Evolutionary conservation across 2,113 vertebrate genomes (phyloP).

Genomic region (Platichthys stellatus): DNA sequence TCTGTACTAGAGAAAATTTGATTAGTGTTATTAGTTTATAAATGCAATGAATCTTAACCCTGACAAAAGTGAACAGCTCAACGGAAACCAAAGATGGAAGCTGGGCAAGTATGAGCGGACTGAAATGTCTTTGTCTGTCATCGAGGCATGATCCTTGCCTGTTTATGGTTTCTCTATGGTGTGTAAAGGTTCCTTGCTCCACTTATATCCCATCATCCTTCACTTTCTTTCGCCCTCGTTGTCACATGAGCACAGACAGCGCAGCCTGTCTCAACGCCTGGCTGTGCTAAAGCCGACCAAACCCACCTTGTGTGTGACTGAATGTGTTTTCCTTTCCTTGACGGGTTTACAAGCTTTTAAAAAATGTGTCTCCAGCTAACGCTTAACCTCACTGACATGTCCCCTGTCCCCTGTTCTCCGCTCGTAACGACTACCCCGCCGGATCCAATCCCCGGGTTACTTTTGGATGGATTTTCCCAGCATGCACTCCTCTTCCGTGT

Average conservation of each 20-base stretch:
- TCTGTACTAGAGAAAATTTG: not conserved
- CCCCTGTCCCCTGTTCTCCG: slow-evolving; percentile 38
- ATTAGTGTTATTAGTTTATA: slow-evolving; percentile 12
- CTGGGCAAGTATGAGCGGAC: slow-evolving; percentile 87
- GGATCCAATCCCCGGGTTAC: slow-evolving; percentile 32
- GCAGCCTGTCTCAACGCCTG: slow-evolving; percentile 68
- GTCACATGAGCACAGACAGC: slow-evolving; percentile 54
- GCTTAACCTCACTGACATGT: slow-evolving; percentile 68
- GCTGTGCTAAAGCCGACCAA: slow-evolving; percentile 50
- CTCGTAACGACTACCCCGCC: slow-evolving; percentile 34
- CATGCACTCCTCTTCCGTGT: slow-evolving; percentile 80
- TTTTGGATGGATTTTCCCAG: slow-evolving; percentile 71
- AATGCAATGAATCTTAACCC: slow-evolving; percentile 63
- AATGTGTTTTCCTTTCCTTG: slow-evolving; percentile 24
- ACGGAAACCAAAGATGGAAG: slow-evolving; percentile 81
- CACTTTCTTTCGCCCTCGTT: slow-evolving; percentile 54
- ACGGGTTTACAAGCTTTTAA: slow-evolving; percentile 8
- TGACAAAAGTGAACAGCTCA: slow-evolving; percentile 73
- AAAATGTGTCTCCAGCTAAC: slow-evolving; percentile 56
- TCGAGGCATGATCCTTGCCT: slow-evolving; percentile 84
- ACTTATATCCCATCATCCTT: slow-evolving; percentile 67
- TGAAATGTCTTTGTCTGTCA: slow-evolving; percentile 68
- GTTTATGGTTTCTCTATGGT: slow-evolving; percentile 73
- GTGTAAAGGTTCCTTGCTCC: slow-evolving; percentile 43
- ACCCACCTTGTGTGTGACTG: slow-evolving; percentile 58